These are phyloP conservation scores for Epirrhoe alternata DNA, from an alignment of 2,888 invertebrate species.

Conservation along the genomic window DNA sequence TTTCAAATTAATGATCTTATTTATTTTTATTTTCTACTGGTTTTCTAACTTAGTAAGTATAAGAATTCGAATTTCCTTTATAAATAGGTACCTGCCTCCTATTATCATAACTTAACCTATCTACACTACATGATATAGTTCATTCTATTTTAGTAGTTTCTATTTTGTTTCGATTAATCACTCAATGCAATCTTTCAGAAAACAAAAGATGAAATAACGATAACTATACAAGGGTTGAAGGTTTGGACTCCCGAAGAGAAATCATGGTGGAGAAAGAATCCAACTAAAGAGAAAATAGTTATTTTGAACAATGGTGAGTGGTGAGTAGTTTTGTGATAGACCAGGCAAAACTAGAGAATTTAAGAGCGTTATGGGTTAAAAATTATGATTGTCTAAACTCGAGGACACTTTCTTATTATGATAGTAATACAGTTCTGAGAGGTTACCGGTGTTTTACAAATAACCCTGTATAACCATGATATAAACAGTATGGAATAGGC, in stretches of 20 bases:
- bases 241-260: slow-evolving; percentile 74
- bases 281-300: slow-evolving; percentile 55
- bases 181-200: slow-evolving; percentile 10
- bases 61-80: no score
- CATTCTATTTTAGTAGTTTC: no score
- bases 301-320: slow-evolving; percentile 69
- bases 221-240: slow-evolving; percentile 60
- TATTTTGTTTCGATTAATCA: no score
- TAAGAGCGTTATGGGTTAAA: background rate
- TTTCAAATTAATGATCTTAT: background rate
- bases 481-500: no score
- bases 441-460: no score
- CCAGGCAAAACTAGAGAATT: background rate
- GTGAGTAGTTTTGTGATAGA: background rate
- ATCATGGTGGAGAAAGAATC: slow-evolving; percentile 67
- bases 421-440: no score
- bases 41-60: no score
- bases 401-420: no score
- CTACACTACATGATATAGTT: no score
- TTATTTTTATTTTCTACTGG: background rate
- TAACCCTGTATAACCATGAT: no score
- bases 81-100: background rate
- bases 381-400: no score
- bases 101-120: no score
- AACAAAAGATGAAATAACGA: slow-evolving; percentile 40